Evolutionary conservation across 2,888 invertebrate species (phyloP), one percentile per base, ranked within the genome.

Genomic region (Euplagia quadripunctaria): DNA sequence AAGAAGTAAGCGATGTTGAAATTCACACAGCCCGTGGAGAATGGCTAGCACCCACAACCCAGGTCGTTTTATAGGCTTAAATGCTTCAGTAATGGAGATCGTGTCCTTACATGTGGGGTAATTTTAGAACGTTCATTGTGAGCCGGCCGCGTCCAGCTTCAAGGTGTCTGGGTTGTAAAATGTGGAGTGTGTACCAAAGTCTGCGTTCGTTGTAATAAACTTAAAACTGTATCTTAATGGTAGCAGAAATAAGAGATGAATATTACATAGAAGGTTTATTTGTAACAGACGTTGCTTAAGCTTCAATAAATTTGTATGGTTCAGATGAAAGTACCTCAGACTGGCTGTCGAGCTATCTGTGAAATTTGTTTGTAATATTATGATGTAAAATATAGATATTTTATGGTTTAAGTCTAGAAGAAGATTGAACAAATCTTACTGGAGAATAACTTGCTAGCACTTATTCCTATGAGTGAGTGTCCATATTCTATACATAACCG

Each of bases 1-100:
- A 93, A 91, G 92, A 90, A 58, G 83, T 89, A 85, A 84, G 86
- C 89, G 90, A 91, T 91, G 92, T 92, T 91, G 92, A 93, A 93
- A 93, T 93, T 93, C 92, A 91, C 91, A 91, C 92, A 91, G 87
- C 85, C 87, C 86, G 85, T 87, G 85, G 88, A 90, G 90, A 92
- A 92, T 88, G 91, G 89, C 89, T 90, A 88, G 88, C 90, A 89
- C 88, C 89, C 87, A 88, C 84, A 86, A 86, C 87, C 87, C 86
- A 90, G 91, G 88, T 90, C 89, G 87, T 86, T 89, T 90, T 90
- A 90, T 88, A 88, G 87, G 82, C 89, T 91, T 92, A 92, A 92
- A 92, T 88, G 90, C 87, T 88, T 87, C 91, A 89, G 91, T 92
- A 91, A 92, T 89, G 89, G 88, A 86, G 86, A 88, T 84, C 90